Evolutionary conservation across 2,113 vertebrate species (phyloP).

Genomic region (Willisornis vidua): DNA sequence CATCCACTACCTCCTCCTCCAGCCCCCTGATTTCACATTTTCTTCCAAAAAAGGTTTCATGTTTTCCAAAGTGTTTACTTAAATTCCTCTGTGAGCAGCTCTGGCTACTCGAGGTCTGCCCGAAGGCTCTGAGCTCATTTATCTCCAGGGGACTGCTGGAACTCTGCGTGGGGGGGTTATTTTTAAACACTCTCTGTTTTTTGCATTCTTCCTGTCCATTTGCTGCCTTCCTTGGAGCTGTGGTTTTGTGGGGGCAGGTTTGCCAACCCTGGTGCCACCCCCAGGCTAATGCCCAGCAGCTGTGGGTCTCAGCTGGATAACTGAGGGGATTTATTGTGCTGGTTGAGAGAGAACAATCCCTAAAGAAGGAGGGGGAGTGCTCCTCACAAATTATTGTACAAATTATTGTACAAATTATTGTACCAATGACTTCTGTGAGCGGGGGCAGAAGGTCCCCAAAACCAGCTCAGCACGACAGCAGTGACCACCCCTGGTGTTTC

Average conservation of each 20-base stretch:
- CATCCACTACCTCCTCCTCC: not conserved
- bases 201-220: not conserved
- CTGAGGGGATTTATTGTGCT: rapidly evolving
- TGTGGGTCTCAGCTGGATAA: not conserved
- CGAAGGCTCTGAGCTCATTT: slow-evolving; percentile 30
- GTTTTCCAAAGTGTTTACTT: slow-evolving; percentile 45
- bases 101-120: slow-evolving; percentile 20
- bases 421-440: too few species aligned
- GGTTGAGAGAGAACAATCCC: not conserved
- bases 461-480: not conserved
- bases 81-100: slow-evolving; percentile 2
- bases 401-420: not conserved
- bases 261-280: not conserved
- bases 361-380: not conserved
- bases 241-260: not conserved
- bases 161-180: not conserved
- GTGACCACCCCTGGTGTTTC: not conserved
- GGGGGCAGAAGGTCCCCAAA: not conserved
- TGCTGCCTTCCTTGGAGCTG: slow-evolving; percentile 26
- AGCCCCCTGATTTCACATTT: slow-evolving; percentile 34
- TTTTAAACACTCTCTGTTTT: slow-evolving; percentile 38
- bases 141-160: not conserved
- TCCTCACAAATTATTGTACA: not conserved
- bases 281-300: not conserved
- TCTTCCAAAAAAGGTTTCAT: slow-evolving; percentile 66